These are phyloP conservation scores for Ctenochaetus hawaiiensis DNA, from an alignment of 2,797 vertebrate species.

Conservation along the genomic window DNA sequence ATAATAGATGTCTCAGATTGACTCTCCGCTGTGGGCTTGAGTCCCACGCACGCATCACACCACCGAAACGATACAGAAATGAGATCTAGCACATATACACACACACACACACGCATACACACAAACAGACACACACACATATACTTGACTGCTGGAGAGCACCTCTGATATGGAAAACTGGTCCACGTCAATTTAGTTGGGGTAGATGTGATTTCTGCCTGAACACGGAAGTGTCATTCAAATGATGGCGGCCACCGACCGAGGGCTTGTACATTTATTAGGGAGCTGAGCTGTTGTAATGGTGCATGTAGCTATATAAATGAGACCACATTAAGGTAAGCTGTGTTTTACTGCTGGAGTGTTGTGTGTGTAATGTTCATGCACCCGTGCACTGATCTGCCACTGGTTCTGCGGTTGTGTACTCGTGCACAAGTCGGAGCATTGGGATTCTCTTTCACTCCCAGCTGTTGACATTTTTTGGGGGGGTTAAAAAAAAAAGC, in stretches of 20 bases:
- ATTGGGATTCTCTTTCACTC: conserved; percentile 22
- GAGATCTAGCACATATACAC: conserved; percentile 63
- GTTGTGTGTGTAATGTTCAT: conserved; percentile 13
- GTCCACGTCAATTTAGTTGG: conserved; percentile 72
- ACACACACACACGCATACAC: conserved; percentile 20
- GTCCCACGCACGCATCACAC: conserved; percentile 79
- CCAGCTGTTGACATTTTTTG: conserved; percentile 7
- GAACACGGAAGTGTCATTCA: conserved; percentile 77
- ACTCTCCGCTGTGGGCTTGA: conserved; percentile 81
- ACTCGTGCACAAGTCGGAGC: conserved; percentile 26
- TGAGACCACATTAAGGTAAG: conserved; percentile 59
- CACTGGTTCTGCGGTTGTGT: conserved; percentile 14
- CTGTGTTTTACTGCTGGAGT: conserved; percentile 54
- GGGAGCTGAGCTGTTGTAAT: conserved; percentile 59
- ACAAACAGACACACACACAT: conserved; percentile 33
- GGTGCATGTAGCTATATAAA: conserved; percentile 46
- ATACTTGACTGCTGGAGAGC: conserved; percentile 60
- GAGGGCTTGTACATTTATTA: conserved; percentile 68
- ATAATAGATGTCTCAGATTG: conserved; percentile 87
- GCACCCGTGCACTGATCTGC: conserved; percentile 19
- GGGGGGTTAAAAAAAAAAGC: conserved; percentile 33
- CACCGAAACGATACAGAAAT: conserved; percentile 82
- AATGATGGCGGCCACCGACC: conserved; percentile 65
- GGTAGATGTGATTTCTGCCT: conserved; percentile 78
- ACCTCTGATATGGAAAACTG: conserved; percentile 79